Percentiles rank a stretch among this genome's conserved stretches.
Conservation (phyloP, 1,140 invertebrate species). For the Micrasema minimum region DNA sequence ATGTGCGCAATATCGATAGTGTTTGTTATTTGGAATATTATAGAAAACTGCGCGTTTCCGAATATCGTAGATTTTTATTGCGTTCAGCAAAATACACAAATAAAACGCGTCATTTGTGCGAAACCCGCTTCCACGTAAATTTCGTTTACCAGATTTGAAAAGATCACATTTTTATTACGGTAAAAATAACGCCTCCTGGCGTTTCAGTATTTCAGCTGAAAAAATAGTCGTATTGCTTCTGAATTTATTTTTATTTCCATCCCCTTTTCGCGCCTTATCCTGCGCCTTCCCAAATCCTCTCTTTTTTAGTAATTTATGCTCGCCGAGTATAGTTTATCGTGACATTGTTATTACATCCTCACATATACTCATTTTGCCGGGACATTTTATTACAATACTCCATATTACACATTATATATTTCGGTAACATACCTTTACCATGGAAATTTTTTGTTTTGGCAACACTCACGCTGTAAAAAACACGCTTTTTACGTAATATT, state of each 20-base stretch:
- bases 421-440: too few relatives aligned
- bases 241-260: constrained; percentile 31
- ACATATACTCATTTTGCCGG: constrained; percentile 26
- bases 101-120: constrained; percentile 23
- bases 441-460: too few relatives aligned
- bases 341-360: constrained; percentile 23
- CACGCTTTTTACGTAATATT: too few relatives aligned
- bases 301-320: constrained; percentile 4
- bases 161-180: constrained; percentile 36
- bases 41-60: too few relatives aligned
- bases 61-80: background rate
- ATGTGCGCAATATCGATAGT: too few relatives aligned
- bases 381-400: constrained; percentile 7
- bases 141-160: constrained; percentile 27
- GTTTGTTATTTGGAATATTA: too few relatives aligned
- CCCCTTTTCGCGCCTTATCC: constrained; percentile 21
- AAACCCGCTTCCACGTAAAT: constrained; percentile 12
- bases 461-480: too few relatives aligned
- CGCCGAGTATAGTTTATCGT: constrained; percentile 17
- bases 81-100: constrained; percentile 21
- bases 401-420: too few relatives aligned
- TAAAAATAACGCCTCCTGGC: constrained; percentile 25
- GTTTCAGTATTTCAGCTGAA: constrained; percentile 20
- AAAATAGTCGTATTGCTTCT: constrained; percentile 23
- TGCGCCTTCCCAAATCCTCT: constrained; percentile 12